phyloP scores from a whole-genome alignment of 2,888 invertebrate genomes.

The Chelonus formosanus region DNA sequence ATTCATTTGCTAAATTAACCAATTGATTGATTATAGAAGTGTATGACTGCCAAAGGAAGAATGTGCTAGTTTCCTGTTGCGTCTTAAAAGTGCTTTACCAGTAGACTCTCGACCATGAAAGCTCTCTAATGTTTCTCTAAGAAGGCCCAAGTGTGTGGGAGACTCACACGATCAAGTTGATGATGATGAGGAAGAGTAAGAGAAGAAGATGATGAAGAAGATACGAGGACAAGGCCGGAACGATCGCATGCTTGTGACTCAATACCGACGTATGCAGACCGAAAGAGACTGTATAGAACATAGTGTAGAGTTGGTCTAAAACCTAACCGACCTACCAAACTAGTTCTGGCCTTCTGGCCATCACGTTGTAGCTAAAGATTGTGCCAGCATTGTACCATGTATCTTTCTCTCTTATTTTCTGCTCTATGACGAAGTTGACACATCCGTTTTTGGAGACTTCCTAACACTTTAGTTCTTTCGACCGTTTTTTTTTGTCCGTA shows the following conservation, averaged over 20 bases:
- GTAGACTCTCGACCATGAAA: slow-evolving; percentile 29
- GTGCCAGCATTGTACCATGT: background rate
- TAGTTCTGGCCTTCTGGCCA: slow-evolving; percentile 50
- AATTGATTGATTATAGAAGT: slow-evolving; percentile 1
- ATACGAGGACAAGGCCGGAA: slow-evolving; percentile 30
- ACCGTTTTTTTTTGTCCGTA: slow-evolving; percentile 1
- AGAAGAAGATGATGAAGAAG: slow-evolving; percentile 26
- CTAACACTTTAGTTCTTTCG: slow-evolving; percentile 10
- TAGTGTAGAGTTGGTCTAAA: slow-evolving; percentile 41
- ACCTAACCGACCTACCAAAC: slow-evolving; percentile 55
- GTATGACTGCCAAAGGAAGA: slow-evolving; percentile 41
- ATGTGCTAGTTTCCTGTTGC: slow-evolving; percentile 53
- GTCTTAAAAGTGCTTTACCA: slow-evolving; percentile 33
- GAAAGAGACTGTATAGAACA: slow-evolving; percentile 18
- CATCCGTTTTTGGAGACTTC: slow-evolving; percentile 27
- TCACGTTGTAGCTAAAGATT: slow-evolving; percentile 24
- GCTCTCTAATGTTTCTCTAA: slow-evolving; percentile 36
- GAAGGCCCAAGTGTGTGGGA: slow-evolving; percentile 25
- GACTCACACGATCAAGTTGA: slow-evolving; percentile 24
- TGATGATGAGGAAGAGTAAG: slow-evolving; percentile 8
- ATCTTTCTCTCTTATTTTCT: slow-evolving; percentile 1
- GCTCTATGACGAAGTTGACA: slow-evolving; percentile 11
- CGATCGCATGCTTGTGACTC: slow-evolving; percentile 36
- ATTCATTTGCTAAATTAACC: background rate
- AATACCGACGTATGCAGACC: slow-evolving; percentile 31